Percentiles rank a stretch among this genome's conserved stretches.
Conservation (phyloP, 35 echinoderm and acorn worm genomes). For the Ophioderma brevispina region DNA sequence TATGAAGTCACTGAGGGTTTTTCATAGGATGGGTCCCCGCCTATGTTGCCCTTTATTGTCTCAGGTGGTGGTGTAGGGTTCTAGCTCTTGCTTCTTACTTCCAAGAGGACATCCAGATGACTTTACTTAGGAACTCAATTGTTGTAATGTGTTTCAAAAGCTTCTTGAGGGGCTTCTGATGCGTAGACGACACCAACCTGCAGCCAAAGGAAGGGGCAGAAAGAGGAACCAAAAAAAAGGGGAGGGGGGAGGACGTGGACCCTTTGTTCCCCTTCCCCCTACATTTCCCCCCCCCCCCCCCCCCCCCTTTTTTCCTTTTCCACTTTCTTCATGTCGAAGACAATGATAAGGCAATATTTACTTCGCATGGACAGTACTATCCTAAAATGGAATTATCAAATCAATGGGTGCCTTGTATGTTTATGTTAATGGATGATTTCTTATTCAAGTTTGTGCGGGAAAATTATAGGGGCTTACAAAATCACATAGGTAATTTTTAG, state of each 20-base stretch:
- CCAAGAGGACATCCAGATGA: neutral
- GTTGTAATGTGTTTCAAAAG: neutral
- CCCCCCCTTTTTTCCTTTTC: no score
- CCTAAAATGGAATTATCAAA: neutral
- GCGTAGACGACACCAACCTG: neutral
- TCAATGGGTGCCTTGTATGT: neutral
- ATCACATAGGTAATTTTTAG: neutral
- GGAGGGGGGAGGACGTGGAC: no score
- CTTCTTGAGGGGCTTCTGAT: neutral
- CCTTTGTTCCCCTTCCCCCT: no score
- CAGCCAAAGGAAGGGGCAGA: no score
- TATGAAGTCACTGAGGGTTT: no score
- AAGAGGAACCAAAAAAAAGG: no score
- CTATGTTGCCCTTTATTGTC: no score
- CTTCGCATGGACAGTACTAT: neutral
- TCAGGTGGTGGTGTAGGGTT: neutral
- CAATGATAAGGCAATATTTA: neutral
- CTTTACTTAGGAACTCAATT: neutral
- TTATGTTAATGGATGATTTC: neutral
- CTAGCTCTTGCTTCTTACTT: neutral
- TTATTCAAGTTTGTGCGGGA: neutral
- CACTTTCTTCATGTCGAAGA: neutral
- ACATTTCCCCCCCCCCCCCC: no score
- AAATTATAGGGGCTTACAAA: neutral
- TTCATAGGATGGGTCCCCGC: no score